These are phyloP conservation scores for Horisme vitalbata DNA, from an alignment of 2,888 invertebrate genomes.

Conservation along the genomic window DNA sequence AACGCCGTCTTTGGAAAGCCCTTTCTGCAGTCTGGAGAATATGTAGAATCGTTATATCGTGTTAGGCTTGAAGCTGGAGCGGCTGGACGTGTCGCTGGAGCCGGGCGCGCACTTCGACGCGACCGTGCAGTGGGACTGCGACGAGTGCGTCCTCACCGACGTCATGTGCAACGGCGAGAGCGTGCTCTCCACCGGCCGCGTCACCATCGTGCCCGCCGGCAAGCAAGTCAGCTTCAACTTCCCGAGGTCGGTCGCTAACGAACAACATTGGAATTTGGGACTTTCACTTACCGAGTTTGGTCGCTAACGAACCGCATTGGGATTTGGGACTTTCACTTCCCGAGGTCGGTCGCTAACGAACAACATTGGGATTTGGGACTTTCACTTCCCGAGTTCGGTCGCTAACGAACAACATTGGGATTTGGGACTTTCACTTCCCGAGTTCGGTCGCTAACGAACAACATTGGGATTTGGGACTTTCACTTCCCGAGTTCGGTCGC, in stretches of 20 bases:
- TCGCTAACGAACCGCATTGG: neutral
- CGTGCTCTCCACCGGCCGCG: slow-evolving; percentile 40
- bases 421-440: neutral
- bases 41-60: neutral
- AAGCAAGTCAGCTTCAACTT: slow-evolving; percentile 58
- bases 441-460: neutral
- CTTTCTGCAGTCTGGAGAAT: too few relatives aligned
- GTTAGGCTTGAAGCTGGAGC: neutral
- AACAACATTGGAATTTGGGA: neutral
- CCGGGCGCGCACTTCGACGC: slow-evolving; percentile 47
- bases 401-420: neutral
- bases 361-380: neutral
- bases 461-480: too few relatives aligned
- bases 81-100: slow-evolving; percentile 30
- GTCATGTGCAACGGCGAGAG: slow-evolving; percentile 58
- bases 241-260: slow-evolving; percentile 42
- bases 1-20: too few relatives aligned
- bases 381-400: slow-evolving; percentile 36
- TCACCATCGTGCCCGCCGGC: slow-evolving; percentile 42
- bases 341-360: slow-evolving; percentile 36
- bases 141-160: slow-evolving; percentile 47
- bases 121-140: slow-evolving; percentile 44
- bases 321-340: neutral
- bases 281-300: slow-evolving; percentile 36
- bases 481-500: neutral